Evolutionary conservation across 2,113 vertebrate genomes (phyloP), one percentile per base, ranked within the genome.

Genomic region (Elephas maximus): DNA sequence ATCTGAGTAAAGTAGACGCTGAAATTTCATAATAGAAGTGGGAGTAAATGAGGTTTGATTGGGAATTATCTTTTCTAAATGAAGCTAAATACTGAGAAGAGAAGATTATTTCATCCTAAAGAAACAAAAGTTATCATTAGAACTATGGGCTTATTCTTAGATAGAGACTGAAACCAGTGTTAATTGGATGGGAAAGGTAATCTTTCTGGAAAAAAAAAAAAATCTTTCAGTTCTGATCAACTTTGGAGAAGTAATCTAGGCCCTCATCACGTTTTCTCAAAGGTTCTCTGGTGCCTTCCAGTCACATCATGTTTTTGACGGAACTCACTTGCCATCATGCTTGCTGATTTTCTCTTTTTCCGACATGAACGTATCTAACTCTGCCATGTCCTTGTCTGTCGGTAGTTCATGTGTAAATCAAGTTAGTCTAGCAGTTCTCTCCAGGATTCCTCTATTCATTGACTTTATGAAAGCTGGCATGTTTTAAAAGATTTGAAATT

Each of bases 341-440:
- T n/a, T 6, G 28, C 7, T 2, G 10, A 51, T 74, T 57, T 65
- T 73, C 11, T 11, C 76, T 21, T 57, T 67, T 23, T 4, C 63
- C 26, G 30, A 24, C 17, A 6, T 30, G 7, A 10, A 17, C 17
- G 0, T 5, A 4, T 79, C 33, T 37, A 65, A 82, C 10, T 65
- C 28, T 15, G 21, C 21, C 44, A 0, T 11, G 3, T 37, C 44
- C 14, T 10, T 5, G 0, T 41, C 28, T 48, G 28, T 26, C 74
- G 17, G 0, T 65, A 26, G 26, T 53, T 45, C 0, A 37, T 15
- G 8, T 53, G 0, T 15, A 23, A 62, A 1, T 71, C 53, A n/a
- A 37, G 18, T 2, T 23, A 48, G 23, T 8, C 4, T 11, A 28
- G 26, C 3, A 1, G 24, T 8, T 63, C 21, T 14, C 62, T 41